phyloP scores from a whole-genome alignment of 1,140 invertebrate species.

The Dysdera silvatica region DNA sequence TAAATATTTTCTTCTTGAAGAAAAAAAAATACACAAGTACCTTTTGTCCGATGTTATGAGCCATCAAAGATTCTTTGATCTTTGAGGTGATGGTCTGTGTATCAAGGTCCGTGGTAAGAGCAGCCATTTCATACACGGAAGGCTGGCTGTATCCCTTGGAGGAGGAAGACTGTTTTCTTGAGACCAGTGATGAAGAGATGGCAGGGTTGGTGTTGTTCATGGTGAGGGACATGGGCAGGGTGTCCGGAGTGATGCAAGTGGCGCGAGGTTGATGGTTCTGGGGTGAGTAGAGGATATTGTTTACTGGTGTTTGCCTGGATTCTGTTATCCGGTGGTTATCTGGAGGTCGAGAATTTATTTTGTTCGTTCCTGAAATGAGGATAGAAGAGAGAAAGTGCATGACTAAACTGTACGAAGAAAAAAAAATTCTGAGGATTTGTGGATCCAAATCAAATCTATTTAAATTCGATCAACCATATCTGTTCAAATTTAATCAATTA shows the following conservation, averaged over 20 bases:
- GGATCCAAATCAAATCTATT: too few species aligned
- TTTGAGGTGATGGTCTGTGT: constrained; percentile 93
- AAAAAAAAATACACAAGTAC: too few species aligned
- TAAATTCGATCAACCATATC: too few species aligned
- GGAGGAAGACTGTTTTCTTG: background rate
- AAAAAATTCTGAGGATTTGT: too few species aligned
- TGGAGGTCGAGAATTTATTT: constrained; percentile 16
- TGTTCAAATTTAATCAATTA: too few species aligned
- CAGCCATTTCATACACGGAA: constrained; percentile 89
- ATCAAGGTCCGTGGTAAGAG: constrained; percentile 89
- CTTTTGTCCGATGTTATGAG: constrained; percentile 97
- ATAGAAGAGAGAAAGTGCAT: too few species aligned
- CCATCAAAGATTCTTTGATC: constrained; percentile 91
- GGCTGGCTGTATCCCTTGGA: constrained; percentile 40
- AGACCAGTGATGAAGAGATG: background rate
- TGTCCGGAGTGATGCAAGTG: constrained; percentile 14
- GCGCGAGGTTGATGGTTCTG: constrained; percentile 18
- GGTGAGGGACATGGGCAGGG: constrained; percentile 15
- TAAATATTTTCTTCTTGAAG: too few species aligned
- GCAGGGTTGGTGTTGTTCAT: background rate
- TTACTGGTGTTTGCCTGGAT: constrained; percentile 5
- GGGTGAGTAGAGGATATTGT: constrained; percentile 11
- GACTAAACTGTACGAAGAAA: too few species aligned
- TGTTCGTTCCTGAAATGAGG: constrained; percentile 12
- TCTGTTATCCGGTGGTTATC: constrained; percentile 9